phyloP scores from a whole-genome alignment of 30 jellyfish, hydroid and myxozoan species.

The Hydractinia symbiolongicarpus region DNA sequence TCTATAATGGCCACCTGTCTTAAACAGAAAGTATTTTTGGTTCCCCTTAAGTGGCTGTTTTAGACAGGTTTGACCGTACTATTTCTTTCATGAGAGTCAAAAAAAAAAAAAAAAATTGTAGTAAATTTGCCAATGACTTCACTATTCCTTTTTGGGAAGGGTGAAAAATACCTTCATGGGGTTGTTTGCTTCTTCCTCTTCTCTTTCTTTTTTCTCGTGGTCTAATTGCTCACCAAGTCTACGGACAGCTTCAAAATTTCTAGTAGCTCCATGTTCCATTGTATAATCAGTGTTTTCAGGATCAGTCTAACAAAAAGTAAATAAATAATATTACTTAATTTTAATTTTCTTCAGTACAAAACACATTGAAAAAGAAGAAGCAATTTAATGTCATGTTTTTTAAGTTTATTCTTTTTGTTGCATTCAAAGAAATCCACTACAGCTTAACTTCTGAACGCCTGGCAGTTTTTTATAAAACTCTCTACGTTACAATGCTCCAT shows the following conservation, averaged over 20 bases:
- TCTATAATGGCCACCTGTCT: too few species aligned
- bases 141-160: too few species aligned
- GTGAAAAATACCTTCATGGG: constrained; percentile 84
- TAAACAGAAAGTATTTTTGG: too few species aligned
- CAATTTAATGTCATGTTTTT: neutral
- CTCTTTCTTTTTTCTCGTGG: constrained; percentile 62
- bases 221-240: constrained; percentile 64
- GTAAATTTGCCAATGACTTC: too few species aligned
- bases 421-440: neutral
- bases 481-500: too few species aligned
- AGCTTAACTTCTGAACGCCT: neutral
- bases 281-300: constrained; percentile 93
- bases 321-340: neutral
- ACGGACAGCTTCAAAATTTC: constrained; percentile 81
- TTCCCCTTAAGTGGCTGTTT: too few species aligned
- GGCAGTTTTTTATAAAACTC: too few species aligned
- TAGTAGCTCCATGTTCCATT: constrained; percentile 97
- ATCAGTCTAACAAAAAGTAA: constrained; percentile 61
- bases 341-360: neutral
- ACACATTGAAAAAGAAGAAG: too few species aligned
- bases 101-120: too few species aligned
- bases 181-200: constrained; percentile 86
- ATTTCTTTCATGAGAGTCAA: too few species aligned
- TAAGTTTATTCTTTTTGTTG: neutral
- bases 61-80: too few species aligned